Base-by-base conservation (phyloP, 2,888 invertebrate species). In the Harpagoxenus sublaevis region DNA sequence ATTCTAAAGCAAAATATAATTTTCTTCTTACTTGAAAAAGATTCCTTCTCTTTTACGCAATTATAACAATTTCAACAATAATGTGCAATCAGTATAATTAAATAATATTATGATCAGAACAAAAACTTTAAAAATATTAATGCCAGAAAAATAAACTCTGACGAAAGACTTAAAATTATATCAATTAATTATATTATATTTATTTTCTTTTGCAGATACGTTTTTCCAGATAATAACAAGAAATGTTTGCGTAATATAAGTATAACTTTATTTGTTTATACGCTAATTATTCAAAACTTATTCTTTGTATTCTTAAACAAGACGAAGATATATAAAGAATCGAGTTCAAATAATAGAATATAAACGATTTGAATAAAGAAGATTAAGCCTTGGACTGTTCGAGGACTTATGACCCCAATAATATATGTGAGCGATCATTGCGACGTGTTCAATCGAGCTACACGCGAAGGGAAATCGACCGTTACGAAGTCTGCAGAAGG, bases 391-490 rank as follows among this genome's bases (percentile, higher is more conserved):
- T 62, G 45, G 42, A 53, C 5, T 42, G 10, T 55, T 55, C 53
- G n/a, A 68, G 42, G 9, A 55, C 23, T 18, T 15, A 18, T 15
- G n/a, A 73, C 57, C 28, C 35, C 12, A 57, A 48, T 71, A 31
- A 60, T 45, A 71, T n/a, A 71, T 31, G 87, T 15, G 86, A 82
- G 63, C 90, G 86, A 91, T 92, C 89, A 91, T 90, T 88, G 88
- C 87, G 88, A 91, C 89, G 89, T 71, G 86, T 91, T 89, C 86
- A 90, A 92, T 91, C 89, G 88, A 92, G 89, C 87, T 63, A 91
- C 89, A 91, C 89, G 88, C 86, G 84, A 86, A 88, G 88, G 86
- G 87, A 92, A 91, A 89, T 86, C 86, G 85, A 87, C 86, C 88
- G 89, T 91, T 87, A 84, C 57, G 10, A 65, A 55, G 23, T 51